These are phyloP conservation scores for Margaritifera margaritifera DNA, from an alignment of 2,888 invertebrate genomes.

Conservation along the genomic window DNA sequence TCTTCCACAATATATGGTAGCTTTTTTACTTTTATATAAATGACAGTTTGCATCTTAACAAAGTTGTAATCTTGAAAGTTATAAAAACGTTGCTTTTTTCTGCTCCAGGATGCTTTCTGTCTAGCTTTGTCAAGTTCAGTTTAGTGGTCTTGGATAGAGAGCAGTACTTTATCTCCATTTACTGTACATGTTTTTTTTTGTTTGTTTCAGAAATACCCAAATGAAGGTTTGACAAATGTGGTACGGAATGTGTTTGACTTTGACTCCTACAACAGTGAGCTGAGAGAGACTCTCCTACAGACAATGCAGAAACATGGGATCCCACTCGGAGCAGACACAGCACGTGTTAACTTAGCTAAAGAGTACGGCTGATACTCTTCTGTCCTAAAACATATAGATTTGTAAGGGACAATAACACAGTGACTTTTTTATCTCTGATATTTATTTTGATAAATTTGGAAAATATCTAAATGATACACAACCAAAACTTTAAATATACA, in stretches of 20 bases:
- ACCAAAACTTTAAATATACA: too few species aligned
- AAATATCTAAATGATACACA: too few species aligned
- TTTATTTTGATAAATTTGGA: background rate
- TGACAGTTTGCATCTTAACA: too few species aligned
- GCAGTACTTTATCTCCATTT: too few species aligned
- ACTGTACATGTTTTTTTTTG: slow-evolving; percentile 4
- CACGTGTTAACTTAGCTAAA: slow-evolving; percentile 75
- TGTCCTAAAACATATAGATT: background rate
- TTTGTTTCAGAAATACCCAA: slow-evolving; percentile 85
- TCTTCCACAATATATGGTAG: too few species aligned
- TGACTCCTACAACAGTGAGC: slow-evolving; percentile 91
- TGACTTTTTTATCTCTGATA: slow-evolving; percentile 7
- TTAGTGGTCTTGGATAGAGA: too few species aligned
- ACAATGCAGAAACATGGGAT: slow-evolving; percentile 91
- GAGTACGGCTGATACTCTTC: slow-evolving; percentile 73
- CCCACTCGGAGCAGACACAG: slow-evolving; percentile 79
- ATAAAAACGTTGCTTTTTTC: too few species aligned
- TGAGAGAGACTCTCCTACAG: slow-evolving; percentile 85
- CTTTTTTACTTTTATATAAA: too few species aligned
- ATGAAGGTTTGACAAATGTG: slow-evolving; percentile 87
- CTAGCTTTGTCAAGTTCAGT: too few species aligned
- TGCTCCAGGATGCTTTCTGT: too few species aligned
- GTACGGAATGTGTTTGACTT: slow-evolving; percentile 97
- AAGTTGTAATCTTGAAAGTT: too few species aligned
- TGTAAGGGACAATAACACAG: background rate